Percentiles rank a stretch among this genome's conserved stretches.
Conservation (phyloP, 1,140 invertebrate species). For the Bombus vancouverensis region DNA sequence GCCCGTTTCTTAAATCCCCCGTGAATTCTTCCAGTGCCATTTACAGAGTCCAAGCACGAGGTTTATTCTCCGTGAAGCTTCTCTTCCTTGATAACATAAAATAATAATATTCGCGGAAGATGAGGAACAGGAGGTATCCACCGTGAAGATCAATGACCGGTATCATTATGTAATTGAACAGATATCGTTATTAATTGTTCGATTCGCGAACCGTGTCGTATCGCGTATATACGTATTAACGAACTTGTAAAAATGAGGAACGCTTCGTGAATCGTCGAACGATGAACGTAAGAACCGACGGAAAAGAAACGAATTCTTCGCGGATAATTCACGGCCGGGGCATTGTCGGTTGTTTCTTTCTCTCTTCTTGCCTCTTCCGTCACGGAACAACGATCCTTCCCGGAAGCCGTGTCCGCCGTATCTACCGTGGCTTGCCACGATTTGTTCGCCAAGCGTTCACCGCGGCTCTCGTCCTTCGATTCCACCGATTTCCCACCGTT, state of each 20-base stretch:
- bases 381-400: slow-evolving; percentile 75
- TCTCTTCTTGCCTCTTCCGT: slow-evolving; percentile 62
- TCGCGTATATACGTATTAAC: neutral
- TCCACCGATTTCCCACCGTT: slow-evolving; percentile 43
- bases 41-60: slow-evolving; percentile 80
- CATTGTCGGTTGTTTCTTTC: slow-evolving; percentile 50
- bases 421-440: slow-evolving; percentile 56
- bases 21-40: slow-evolving; percentile 84
- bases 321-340: slow-evolving; percentile 34
- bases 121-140: neutral
- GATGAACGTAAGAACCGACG: neutral
- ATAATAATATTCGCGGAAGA: neutral
- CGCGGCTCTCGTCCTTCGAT: slow-evolving; percentile 59
- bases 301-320: slow-evolving; percentile 42
- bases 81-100: neutral
- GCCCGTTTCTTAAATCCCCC: slow-evolving; percentile 79
- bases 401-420: slow-evolving; percentile 69
- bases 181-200: neutral
- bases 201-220: neutral
- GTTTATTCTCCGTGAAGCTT: neutral
- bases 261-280: neutral
- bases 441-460: slow-evolving; percentile 64
- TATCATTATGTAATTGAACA: neutral
- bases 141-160: neutral
- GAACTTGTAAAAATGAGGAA: neutral